A percentile compares a stretch with the other conserved stretches of the same genome.
phyloP scores from a whole-genome alignment of 2,113 vertebrate genomes.

The Mirza zaza region DNA sequence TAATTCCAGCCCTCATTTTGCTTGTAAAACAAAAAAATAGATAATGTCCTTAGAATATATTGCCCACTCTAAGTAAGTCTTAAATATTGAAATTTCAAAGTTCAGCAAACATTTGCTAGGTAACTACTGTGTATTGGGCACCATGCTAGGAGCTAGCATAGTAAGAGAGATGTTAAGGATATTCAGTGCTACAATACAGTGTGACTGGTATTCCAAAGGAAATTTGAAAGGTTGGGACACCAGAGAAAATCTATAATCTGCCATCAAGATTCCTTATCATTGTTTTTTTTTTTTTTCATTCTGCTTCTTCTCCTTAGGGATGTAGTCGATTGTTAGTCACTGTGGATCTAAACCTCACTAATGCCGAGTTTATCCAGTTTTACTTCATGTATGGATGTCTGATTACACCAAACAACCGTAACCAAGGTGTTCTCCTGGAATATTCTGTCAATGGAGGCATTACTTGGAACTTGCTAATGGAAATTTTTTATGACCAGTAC shows the following conservation, averaged over 20 bases:
- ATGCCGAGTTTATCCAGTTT: slow-evolving; percentile 98
- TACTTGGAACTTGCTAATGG: slow-evolving; percentile 94
- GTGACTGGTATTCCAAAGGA: not conserved
- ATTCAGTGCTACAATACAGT: not conserved
- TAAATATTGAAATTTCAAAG: slow-evolving; percentile 36
- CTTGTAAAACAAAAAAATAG: not conserved
- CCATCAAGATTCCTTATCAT: not conserved
- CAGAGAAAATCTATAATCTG: not conserved
- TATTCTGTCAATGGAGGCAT: slow-evolving; percentile 97
- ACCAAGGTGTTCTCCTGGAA: slow-evolving; percentile 97
- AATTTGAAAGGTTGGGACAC: not conserved
- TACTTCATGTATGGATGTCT: slow-evolving; percentile 99
- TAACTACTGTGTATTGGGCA: not conserved
- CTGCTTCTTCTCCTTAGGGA: slow-evolving; percentile 84
- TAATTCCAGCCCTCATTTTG: not conserved
- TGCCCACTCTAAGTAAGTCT: not conserved
- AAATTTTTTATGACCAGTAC: slow-evolving; percentile 98
- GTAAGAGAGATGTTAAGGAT: not conserved
- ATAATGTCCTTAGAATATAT: not conserved
- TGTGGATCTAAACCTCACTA: slow-evolving; percentile 96
- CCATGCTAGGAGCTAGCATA: not conserved
- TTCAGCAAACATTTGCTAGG: not conserved
- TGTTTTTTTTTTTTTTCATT: not conserved
- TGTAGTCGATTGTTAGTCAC: slow-evolving; percentile 96
- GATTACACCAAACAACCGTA: slow-evolving; percentile 93